Percentiles rank a stretch among this genome's conserved stretches.
These are phyloP conservation scores for Halocaridina rubra DNA, from an alignment of 2,888 invertebrate genomes.

Conservation along the genomic window DNA sequence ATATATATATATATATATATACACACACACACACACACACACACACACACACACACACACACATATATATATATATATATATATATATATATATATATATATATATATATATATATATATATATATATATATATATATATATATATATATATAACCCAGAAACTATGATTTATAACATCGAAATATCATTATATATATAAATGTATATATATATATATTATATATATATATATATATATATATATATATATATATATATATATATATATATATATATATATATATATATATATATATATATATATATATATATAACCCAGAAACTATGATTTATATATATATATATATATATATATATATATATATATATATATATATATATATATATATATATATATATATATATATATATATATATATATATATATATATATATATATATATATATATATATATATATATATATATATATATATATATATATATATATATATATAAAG, in stretches of 20 bases:
- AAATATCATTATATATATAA: background rate
- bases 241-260: background rate
- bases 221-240: background rate
- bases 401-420: background rate
- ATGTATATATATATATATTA: background rate
- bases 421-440: background rate
- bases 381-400: background rate
- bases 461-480: background rate
- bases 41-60: conserved; percentile 3
- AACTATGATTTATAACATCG: background rate
- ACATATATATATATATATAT: background rate
- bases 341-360: background rate
- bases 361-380: background rate
- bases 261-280: too few species aligned
- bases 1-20: background rate
- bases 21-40: background rate
- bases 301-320: too few species aligned
- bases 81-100: background rate
- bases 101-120: background rate
- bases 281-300: too few species aligned
- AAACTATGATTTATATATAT: background rate
- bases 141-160: background rate
- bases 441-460: background rate
- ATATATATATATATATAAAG: too few species aligned
- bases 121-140: background rate